Evolutionary conservation across 37 sponge, comb jelly and placozoan species (phyloP), one percentile per base, ranked within the genome.

Genomic region (Bolinopsis microptera): DNA sequence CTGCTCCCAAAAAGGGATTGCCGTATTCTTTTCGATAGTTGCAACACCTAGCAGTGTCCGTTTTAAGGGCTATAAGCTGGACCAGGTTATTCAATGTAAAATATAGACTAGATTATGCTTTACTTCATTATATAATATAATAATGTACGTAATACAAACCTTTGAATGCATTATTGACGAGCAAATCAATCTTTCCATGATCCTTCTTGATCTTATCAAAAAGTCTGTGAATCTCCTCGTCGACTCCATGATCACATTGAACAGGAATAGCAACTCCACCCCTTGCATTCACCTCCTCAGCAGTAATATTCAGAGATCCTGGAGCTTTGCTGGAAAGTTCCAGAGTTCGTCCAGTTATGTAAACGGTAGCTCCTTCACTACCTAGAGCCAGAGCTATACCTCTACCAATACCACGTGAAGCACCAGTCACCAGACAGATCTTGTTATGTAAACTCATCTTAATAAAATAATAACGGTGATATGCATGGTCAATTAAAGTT

Each of bases 101-200:
- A n/a, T n/a, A n/a, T n/a, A n/a, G n/a, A n/a, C n/a, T n/a, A n/a
- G n/a, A n/a, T n/a, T n/a, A n/a, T n/a, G n/a, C n/a, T n/a, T n/a
- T n/a, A n/a, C n/a, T n/a, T n/a, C n/a, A n/a, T n/a, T n/a, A n/a
- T n/a, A n/a, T n/a, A n/a, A n/a, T n/a, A n/a, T n/a, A n/a, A n/a
- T n/a, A n/a, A n/a, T n/a, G n/a, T n/a, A n/a, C n/a, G n/a, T n/a
- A n/a, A n/a, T n/a, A n/a, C n/a, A n/a, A n/a, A 86, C 90, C 90
- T 86, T 86, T 86, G 36, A 86, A 93, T 26, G 93, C 93, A 93
- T 93, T 93, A 69, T 93, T 93, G 72, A 93, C 93, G 9, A 93
- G 34, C 3, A 93, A 0, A 93, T 93, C 93, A 39, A 93, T 74
- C 8, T 30, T 25, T 1, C 93, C 93, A 35, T 38, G 32, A 74